Conservation (phyloP, 2,888 invertebrate genomes). For the Cecidostiba fungosa region DNA sequence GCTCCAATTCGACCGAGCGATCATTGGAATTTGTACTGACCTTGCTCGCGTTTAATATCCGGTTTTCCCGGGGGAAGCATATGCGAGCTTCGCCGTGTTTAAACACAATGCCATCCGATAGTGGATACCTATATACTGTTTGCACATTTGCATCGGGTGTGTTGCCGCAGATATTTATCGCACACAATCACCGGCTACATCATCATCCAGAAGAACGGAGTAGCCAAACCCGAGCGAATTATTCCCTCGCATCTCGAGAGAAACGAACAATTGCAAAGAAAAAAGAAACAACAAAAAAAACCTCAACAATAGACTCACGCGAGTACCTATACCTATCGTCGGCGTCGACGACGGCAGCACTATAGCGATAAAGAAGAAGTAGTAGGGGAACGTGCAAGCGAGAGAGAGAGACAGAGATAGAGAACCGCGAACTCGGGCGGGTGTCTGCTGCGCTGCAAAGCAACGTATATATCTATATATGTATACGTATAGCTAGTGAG, state of each 20-base stretch:
- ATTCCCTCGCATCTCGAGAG: too few species aligned
- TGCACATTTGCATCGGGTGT: too few species aligned
- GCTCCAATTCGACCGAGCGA: neutral
- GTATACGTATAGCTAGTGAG: neutral
- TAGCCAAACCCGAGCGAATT: too few species aligned
- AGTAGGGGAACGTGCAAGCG: neutral
- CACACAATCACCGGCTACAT: too few species aligned
- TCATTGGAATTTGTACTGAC: neutral
- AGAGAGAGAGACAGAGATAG: constrained; percentile 1
- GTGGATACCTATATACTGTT: too few species aligned
- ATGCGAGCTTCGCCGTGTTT: neutral
- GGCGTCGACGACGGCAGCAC: neutral
- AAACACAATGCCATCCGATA: too few species aligned
- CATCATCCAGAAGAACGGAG: too few species aligned
- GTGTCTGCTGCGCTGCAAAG: constrained; percentile 16
- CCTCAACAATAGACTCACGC: neutral
- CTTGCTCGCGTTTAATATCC: neutral
- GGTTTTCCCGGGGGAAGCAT: neutral
- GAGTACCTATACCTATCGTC: too few species aligned
- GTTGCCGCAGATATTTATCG: too few species aligned
- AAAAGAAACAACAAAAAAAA: too few species aligned
- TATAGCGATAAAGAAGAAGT: neutral
- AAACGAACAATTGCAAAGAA: too few species aligned
- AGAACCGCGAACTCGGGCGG: neutral
- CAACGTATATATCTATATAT: too few species aligned